Evolutionary conservation across 30 jellyfish, hydroid and myxozoan species (phyloP), one percentile per base, ranked within the genome.

Genomic region (Aurelia aurita): DNA sequence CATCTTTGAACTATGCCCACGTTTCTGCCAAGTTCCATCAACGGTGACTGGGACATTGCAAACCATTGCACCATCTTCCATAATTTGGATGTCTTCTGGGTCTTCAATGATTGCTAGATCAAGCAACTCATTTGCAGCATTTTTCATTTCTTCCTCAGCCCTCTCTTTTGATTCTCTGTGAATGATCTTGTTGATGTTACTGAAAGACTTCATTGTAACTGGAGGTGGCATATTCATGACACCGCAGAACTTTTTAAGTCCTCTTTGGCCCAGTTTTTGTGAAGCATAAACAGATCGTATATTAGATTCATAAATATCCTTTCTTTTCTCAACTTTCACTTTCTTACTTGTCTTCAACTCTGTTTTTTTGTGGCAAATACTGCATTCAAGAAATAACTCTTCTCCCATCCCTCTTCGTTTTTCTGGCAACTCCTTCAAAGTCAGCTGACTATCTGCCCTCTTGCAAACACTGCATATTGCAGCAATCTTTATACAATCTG

Each of bases 21-120:
- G 44, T 5, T 60, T 55, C 68, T 68, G 89, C 88, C 93, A 83
- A 8, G 89, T 68, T n/a, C 88, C 88, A 83, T 71, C 88, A 14
- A 51, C 69, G 9, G 88, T 83, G 32, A 54, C 88, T 7, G 69
- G 81, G 0, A 83, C 80, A 27, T 29, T n/a, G 29, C 45, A 58
- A 22, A 68, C 39, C 22, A 10, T 55, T 45, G 45, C 31, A 22
- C 87, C 76, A 69, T 81, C 72, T 20, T 28, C 46, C 19, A 19
- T 46, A 20, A 77, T 35, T 20, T 58, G 0, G n/a, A 54, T 32
- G 1, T 10, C 31, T 74, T 51, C 81, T 3, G 86, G 79, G 13
- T 54, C 77, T 6, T 74, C 86, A 5, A 7, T 44, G 27, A 16
- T 31, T 21, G 34, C 45, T 18, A 71, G 35, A 57, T 57, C 29